Conservation (phyloP, 2,888 invertebrate genomes). For the Lapara coniferarum region DNA sequence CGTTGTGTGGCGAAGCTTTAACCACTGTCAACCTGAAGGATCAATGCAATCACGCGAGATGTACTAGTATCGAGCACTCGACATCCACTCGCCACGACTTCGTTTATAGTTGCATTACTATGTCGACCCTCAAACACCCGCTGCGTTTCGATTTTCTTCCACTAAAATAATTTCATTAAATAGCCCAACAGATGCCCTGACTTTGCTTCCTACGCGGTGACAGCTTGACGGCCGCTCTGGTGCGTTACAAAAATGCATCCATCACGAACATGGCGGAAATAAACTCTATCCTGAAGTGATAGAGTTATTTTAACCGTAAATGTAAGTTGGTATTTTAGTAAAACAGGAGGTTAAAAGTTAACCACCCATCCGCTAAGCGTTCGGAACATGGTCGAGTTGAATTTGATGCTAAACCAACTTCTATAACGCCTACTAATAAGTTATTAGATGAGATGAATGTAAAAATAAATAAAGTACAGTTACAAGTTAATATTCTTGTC, state of each 20-base stretch:
- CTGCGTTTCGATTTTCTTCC: slow-evolving; percentile 32
- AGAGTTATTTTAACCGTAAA: background rate
- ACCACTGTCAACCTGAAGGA: background rate
- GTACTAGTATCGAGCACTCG: no score
- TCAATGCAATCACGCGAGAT: background rate
- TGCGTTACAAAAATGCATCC: slow-evolving; percentile 17
- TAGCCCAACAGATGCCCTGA: slow-evolving; percentile 28
- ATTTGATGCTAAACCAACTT: slow-evolving; percentile 34
- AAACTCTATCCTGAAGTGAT: background rate
- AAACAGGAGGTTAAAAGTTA: slow-evolving; percentile 38
- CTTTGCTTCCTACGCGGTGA: slow-evolving; percentile 33
- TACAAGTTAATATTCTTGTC: slow-evolving; percentile 12
- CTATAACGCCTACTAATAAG: slow-evolving; percentile 26
- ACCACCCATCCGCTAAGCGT: slow-evolving; percentile 33
- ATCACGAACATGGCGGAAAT: background rate
- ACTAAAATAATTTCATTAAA: slow-evolving; percentile 36
- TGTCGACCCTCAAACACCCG: slow-evolving; percentile 31
- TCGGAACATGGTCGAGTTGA: slow-evolving; percentile 31
- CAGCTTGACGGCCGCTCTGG: slow-evolving; percentile 33
- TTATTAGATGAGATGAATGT: slow-evolving; percentile 21
- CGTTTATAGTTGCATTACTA: slow-evolving; percentile 35
- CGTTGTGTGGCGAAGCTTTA: background rate
- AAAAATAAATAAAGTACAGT: slow-evolving; percentile 6
- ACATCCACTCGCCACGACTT: slow-evolving; percentile 36
- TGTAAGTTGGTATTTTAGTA: slow-evolving; percentile 25